Evolutionary conservation across 1,140 invertebrate species (phyloP).

Genomic region (Lanistes nyassanus): DNA sequence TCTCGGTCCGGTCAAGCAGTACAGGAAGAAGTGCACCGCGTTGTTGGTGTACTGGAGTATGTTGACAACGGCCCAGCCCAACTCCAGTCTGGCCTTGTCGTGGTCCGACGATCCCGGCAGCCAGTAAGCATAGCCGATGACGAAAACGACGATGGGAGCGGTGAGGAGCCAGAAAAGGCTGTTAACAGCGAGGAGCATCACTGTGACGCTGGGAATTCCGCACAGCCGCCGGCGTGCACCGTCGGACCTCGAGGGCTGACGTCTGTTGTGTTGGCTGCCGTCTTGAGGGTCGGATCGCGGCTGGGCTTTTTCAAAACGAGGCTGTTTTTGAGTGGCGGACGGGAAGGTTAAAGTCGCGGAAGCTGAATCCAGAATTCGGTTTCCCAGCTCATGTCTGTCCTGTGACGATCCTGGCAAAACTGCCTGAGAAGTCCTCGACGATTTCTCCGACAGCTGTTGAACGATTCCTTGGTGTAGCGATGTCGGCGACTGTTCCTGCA

Average conservation of each 20-base stretch:
- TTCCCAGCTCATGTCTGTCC: too few relatives aligned
- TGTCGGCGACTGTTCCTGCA: too few relatives aligned
- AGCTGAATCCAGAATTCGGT: too few relatives aligned
- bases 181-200: conserved; percentile 53
- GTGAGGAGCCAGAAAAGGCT: conserved; percentile 53
- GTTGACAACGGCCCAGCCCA: conserved; percentile 56
- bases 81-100: conserved; percentile 30
- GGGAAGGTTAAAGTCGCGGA: too few relatives aligned
- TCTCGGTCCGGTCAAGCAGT: conserved; percentile 54
- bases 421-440: too few relatives aligned
- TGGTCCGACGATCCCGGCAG: neutral
- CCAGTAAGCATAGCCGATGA: conserved; percentile 51
- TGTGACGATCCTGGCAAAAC: too few relatives aligned
- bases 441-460: too few relatives aligned
- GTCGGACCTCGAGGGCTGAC: neutral
- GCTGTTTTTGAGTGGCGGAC: too few relatives aligned
- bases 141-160: conserved; percentile 49
- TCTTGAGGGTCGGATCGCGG: too few relatives aligned
- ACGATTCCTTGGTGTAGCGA: too few relatives aligned
- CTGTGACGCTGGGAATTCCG: conserved; percentile 43
- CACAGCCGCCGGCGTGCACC: neutral
- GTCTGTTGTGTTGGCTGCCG: neutral
- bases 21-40: conserved; percentile 59
- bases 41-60: conserved; percentile 60
- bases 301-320: too few relatives aligned